Evolutionary conservation across 2,888 invertebrate species (phyloP), one percentile per base, ranked within the genome.

Genomic region (Adela reaumurella): DNA sequence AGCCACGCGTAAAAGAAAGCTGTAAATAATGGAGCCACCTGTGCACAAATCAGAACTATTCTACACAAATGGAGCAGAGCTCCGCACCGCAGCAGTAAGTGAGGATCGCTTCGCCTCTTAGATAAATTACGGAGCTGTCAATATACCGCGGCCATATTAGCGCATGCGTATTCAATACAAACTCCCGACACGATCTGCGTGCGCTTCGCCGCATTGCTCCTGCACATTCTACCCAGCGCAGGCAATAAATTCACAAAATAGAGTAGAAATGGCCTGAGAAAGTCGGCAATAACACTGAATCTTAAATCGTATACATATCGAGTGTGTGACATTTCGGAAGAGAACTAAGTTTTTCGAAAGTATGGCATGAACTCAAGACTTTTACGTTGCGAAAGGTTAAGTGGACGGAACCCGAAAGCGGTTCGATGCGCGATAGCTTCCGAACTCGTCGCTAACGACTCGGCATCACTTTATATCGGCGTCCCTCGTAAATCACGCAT

Each of bases 81-180:
- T 14, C n/a, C 14, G 35, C 35, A 35, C 24, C 24, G 14, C 35
- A n/a, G n/a, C n/a, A 35, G 35, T 35, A 35, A 35, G 35, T 65
- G 62, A 63, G 63, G 64, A 67, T 69, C 66, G 69, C 70, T 69
- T 65, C 68, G 59, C 58, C 56, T 56, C 56, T 52, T 59, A 70
- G 68, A 73, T 76, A 73, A 73, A 73, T 73, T 66, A 66, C 57
- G 53, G 51, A 49, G 63, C 64, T 65, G 69, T 69, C 71, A 63
- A 69, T 73, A 66, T 62, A 67, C 64, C 60, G 65, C 61, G 58
- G 60, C 68, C 68, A 67, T 76, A 73, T 77, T 73, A 70, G 69
- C 67, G 60, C 58, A 59, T 63, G 65, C 63, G 65, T 65, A 66
- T 70, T 70, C 77, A 70, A 78, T 76, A 72, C 73, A 70, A 76